Evolutionary conservation across 2,113 vertebrate genomes (phyloP), one percentile per base, ranked within the genome.

Genomic region (Hyla sarda): DNA sequence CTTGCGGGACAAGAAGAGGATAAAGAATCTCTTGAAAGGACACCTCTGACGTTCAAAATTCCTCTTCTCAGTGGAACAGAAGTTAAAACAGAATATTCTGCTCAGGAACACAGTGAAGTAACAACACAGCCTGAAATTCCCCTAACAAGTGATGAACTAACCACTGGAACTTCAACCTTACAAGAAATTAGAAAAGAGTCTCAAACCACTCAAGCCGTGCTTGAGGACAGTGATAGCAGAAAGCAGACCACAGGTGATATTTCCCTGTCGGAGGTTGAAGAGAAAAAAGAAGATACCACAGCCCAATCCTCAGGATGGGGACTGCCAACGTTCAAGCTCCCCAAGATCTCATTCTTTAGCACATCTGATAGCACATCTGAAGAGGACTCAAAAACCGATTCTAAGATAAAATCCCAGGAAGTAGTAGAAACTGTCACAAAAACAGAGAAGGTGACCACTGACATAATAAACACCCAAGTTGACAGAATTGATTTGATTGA

Each of bases 301-400:
- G 79, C 65, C n/a, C n/a, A n/a, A 48, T 65, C 58, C 12, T 62
- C 58, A 12, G 56, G 37, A 12, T 62, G 79, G 56, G 30, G 14
- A 21, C n/a, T 41, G 21, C 16, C 37, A 0, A n/a, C n/a, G 19
- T 82, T 65, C 34, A 25, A 17, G 23, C 37, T 47, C 11, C 41
- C 37, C 6, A 82, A 28, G n/a, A 10, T 65, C 7, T 19, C 58
- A 47, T 48, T 82, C 13, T 48, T 82, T 67, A 25, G n/a, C 37
- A 65, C 54, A 47, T 41, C 41, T 41, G n/a, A n/a, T n/a, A n/a
- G n/a, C n/a, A n/a, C n/a, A n/a, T 47, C 79, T 48, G 79, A 82
- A 48, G 13, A 4, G 1, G 48, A 67, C 9, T 37, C 79, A 50
- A 25, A 28, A 30, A 8, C 10, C 23, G n/a, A 47, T 19, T 48